A percentile compares a stretch with the other conserved stretches of the same genome.
These are phyloP conservation scores for Piaya cayana DNA, from an alignment of 2,113 vertebrate genomes.

Conservation along the genomic window DNA sequence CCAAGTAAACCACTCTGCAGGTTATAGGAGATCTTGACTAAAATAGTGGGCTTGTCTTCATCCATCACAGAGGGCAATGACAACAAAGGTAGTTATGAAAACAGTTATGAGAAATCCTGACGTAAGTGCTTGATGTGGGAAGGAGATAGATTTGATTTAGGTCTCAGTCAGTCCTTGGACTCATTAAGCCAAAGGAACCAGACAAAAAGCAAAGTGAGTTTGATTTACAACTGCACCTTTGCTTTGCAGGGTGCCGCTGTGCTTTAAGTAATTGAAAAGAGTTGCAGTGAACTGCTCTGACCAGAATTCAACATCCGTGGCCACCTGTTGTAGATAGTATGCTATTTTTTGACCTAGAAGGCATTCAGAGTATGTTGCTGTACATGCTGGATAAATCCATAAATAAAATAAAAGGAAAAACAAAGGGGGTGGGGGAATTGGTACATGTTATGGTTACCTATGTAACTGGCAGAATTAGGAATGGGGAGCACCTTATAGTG, in stretches of 20 bases:
- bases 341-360: not conserved
- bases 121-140: not conserved
- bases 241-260: not conserved
- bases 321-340: not conserved
- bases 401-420: not conserved
- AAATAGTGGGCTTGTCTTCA: not conserved
- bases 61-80: not conserved
- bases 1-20: not conserved
- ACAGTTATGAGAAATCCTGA: not conserved
- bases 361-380: not conserved
- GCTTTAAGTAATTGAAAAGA: not conserved
- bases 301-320: not conserved
- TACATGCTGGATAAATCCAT: not conserved
- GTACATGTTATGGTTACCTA: not conserved
- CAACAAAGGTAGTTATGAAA: not conserved
- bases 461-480: not conserved
- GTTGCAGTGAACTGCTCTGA: not conserved
- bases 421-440: not conserved
- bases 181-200: not conserved
- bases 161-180: not conserved
- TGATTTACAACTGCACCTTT: not conserved
- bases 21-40: not conserved
- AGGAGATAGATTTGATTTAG: not conserved
- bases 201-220: not conserved
- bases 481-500: not conserved